These are phyloP conservation scores for Rhyacophila evoluta DNA, from an alignment of 2,888 invertebrate genomes.

Conservation along the genomic window DNA sequence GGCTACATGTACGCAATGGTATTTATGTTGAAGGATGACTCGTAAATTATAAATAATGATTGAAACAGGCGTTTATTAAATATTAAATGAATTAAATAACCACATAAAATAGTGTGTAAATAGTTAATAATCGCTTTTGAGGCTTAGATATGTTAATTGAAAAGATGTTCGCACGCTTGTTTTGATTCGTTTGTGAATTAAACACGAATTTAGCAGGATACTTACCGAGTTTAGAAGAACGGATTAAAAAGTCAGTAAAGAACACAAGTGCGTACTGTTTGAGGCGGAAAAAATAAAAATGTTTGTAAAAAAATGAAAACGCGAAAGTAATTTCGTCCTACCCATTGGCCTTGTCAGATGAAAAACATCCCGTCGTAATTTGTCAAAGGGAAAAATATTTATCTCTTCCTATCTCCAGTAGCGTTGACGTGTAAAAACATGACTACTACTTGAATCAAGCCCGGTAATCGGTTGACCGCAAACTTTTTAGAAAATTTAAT, in stretches of 20 bases:
- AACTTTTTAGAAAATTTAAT: no score
- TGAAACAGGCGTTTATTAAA: no score
- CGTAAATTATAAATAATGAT: no score
- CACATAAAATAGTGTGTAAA: no score
- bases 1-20: no score
- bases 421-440: neutral
- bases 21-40: no score
- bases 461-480: no score
- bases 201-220: neutral
- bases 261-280: neutral
- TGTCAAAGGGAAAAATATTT: slow-evolving; percentile 19
- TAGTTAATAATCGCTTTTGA: no score
- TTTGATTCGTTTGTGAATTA: neutral
- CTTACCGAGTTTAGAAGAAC: neutral
- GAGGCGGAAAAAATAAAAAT: neutral
- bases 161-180: neutral
- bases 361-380: slow-evolving; percentile 19
- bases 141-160: no score
- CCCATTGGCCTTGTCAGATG: neutral
- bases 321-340: neutral
- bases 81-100: no score
- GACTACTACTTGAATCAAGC: neutral
- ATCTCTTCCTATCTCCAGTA: neutral
- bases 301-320: neutral
- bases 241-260: neutral